Base-by-base conservation (phyloP, 2,797 vertebrate genomes). In the Podargus strigoides region DNA sequence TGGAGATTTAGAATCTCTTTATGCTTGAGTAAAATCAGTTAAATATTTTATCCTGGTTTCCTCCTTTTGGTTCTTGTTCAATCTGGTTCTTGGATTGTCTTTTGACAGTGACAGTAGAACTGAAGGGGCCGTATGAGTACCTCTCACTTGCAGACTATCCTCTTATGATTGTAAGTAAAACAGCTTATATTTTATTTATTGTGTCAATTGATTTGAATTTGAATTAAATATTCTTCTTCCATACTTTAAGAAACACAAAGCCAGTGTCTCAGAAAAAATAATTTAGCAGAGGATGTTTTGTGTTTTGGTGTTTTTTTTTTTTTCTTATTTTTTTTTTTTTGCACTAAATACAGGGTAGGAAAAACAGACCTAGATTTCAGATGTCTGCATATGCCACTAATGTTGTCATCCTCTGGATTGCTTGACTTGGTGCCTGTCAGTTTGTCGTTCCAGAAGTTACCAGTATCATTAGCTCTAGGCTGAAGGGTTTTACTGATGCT, bases 81-180 rank as follows among this genome's bases (percentile, higher is more conserved):
- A 9, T 77, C 55, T 75, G 13, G 5, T 84, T 69, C 15, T 94
- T 94, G 87, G 10, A 24, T 95, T 97, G 13, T 97, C 37, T 97
- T 96, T 97, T 97, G 78, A 85, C 96, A 99, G 98, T 99, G 98
- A 98, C 97, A 70, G 98, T 99, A 88, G 98, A 99, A 98, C 98
- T 99, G 97, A 99, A 98, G 91, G 99, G 99, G 64, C 98, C 98
- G 0, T 98, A 99, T 95, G 98, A 99, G 69, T 99, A 99, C 93
- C 98, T 99, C 37, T 99, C 99, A 6, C 98, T 99, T 80, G 98
- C 99, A 91, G 99, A 99, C 94, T 99, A 99, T 97, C 99, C 99
- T 36, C 97, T 99, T 68, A 99, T 99, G 99, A 99, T 99, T 97
- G 99, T 99, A 96, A 98, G 98, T 98, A 91, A 91, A 94, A 12